Conservation (phyloP, 1,140 invertebrate species). For the Atta cephalotes region DNA sequence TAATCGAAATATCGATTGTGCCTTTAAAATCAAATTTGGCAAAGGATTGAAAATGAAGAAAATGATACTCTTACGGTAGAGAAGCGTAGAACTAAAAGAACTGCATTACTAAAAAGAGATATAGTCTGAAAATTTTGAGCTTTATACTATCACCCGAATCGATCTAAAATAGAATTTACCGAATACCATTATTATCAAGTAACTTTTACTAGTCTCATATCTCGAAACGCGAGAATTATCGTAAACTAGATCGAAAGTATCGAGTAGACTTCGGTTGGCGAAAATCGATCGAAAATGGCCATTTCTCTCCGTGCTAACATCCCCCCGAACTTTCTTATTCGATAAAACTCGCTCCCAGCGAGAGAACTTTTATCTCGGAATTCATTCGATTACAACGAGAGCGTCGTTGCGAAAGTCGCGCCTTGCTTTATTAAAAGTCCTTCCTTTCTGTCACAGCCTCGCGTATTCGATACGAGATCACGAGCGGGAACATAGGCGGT, state of each 20-base stretch:
- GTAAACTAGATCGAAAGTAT: constrained; percentile 11
- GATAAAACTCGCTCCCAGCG: constrained; percentile 34
- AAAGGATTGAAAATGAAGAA: not conserved
- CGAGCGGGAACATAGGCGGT: constrained; percentile 98
- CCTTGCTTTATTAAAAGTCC: constrained; percentile 48
- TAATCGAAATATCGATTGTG: too few relatives aligned
- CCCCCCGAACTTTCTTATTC: constrained; percentile 39
- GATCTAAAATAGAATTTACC: constrained; percentile 22
- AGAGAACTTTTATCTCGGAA: constrained; percentile 54
- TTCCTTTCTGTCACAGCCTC: constrained; percentile 91
- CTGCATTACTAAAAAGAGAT: not conserved
- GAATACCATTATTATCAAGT: constrained; percentile 4
- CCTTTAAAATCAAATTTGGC: too few relatives aligned
- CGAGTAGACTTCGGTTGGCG: constrained; percentile 22
- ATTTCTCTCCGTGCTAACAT: not conserved
- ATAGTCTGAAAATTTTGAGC: not conserved
- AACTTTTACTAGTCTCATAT: constrained; percentile 7
- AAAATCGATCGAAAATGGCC: constrained; percentile 18
- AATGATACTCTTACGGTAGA: not conserved
- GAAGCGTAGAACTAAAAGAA: not conserved
- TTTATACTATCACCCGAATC: not conserved
- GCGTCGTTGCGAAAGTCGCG: not conserved
- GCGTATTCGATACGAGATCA: constrained; percentile 99
- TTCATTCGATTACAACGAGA: constrained; percentile 47
- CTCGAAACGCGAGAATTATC: constrained; percentile 47